Base-by-base conservation (phyloP, 2,888 invertebrate species). In the Nymphalis polychloros region DNA sequence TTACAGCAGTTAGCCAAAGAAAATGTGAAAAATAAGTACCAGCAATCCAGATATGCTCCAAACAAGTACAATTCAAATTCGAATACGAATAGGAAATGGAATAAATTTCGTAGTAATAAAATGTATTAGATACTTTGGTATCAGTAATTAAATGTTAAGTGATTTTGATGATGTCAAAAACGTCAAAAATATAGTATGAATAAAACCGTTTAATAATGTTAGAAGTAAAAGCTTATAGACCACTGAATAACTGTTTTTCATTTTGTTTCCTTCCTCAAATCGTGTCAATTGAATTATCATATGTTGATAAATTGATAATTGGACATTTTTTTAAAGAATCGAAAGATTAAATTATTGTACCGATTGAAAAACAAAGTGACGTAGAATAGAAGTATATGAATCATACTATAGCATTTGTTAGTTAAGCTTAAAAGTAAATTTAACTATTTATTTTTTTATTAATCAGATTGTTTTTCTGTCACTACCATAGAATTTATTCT, bases 1-100 rank as follows among this genome's bases (percentile, higher is more conserved):
- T 57, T 92, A 63, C 67, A 78, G 46, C 78, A 85, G 0, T 79
- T 92, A 75, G 84, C 84, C 10, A 80, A 77, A 53, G 83, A 81
- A 67, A 68, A 71, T 35, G 76, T 79, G 2, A 90, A 87, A 73
- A 64, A 68, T 5, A 80, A 78, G 63, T 82, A 84, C 27, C 76
- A 75, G 46, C 78, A 84, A 69, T 65, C 73, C 0, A 86, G 80
- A 75, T 81, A 75, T 13, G 81, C 77, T 63, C 78, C 79, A 2
- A 83, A 77, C 47, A 78, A 76, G 27, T 78, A 68, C 27, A 72
- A 70, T 52, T 85, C 77, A 73, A 79, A 70, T 52, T 85, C 77
- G 72, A 79, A 82, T 46, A 35, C 76, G 1, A 77, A 77, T 47
- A 81, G 70, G 63, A 75, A 75, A 64, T 80, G 78, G 77, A 77